Evolutionary conservation across 2,797 vertebrate species (phyloP), one percentile per base, ranked within the genome.

Genomic region (Borostomias antarcticus): DNA sequence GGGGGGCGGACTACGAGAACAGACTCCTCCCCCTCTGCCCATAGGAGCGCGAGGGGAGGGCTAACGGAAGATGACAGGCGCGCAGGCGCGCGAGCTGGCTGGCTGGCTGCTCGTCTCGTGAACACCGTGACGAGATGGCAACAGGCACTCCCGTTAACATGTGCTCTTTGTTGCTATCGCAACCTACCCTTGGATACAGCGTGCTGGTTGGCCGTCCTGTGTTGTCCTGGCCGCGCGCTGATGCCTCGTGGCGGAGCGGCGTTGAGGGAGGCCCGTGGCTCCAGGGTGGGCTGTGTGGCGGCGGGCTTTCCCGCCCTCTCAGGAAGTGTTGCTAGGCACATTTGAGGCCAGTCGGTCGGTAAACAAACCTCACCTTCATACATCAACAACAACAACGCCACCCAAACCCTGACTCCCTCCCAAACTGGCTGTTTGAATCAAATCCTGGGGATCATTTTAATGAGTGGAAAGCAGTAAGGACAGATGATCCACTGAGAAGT

Each of bases 151-250:
- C 26, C 11, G 53, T 86, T n/a, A 88, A 86, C 91, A 82, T 89
- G 85, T 82, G 89, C 82, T 85, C 84, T 58, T 78, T 87, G 91
- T 92, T 93, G 88, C 91, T 88, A 89, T 91, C 78, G 89, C 86
- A 91, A 90, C 90, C 87, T 79, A 78, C 68, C 90, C 91, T 85
- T 88, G 85, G 92, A 92, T 92, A 92, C 92, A 91, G 91, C 82
- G 48, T 82, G 85, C 89, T 92, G 92, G 91, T 94, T 94, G 93
- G 92, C 86, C 86, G 62, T 80, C 47, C 79, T 64, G 86, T 93
- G 91, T 92, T 92, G 91, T 92, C 89, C 86, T 80, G 87, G 62
- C 81, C 69, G 81, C 85, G 85, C 87, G 86, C 87, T 88, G 86
- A 83, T 87, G 86, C 84, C 85, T 90, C 67, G 69, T 85, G 85